phyloP scores from a whole-genome alignment of 2,797 vertebrate species.

The Mormyrops attenuatus region DNA sequence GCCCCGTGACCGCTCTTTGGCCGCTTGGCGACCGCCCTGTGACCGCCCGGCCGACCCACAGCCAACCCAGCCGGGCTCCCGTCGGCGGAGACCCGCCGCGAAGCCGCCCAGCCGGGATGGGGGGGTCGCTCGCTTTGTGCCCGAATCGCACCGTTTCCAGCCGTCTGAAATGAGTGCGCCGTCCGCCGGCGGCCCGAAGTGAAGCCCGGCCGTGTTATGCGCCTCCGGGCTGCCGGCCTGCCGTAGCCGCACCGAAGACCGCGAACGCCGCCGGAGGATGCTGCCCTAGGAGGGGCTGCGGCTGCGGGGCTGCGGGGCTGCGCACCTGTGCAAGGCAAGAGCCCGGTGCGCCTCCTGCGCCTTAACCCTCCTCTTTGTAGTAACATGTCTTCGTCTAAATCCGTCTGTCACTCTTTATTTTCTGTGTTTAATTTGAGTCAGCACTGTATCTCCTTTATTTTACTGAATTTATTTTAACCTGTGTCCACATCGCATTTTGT shows the following conservation, averaged over 20 bases:
- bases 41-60: background rate
- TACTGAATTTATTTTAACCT: background rate
- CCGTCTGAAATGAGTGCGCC: background rate
- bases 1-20: background rate
- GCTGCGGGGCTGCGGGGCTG: background rate
- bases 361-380: background rate
- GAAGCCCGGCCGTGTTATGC: background rate
- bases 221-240: background rate
- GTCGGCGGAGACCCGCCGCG: background rate
- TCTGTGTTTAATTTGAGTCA: background rate
- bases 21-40: background rate
- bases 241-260: background rate
- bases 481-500: background rate
- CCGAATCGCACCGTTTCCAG: background rate
- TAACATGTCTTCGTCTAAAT: background rate
- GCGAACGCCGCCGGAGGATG: background rate
- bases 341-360: background rate
- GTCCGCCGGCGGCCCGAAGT: background rate
- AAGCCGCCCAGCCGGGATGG: background rate
- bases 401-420: background rate
- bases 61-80: background rate
- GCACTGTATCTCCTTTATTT: background rate
- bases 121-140: background rate
- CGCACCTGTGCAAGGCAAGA: background rate
- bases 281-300: slow-evolving; percentile 3